Evolutionary conservation across 2,797 vertebrate species (phyloP).

Genomic region (Spinibarbus caldwelli): DNA sequence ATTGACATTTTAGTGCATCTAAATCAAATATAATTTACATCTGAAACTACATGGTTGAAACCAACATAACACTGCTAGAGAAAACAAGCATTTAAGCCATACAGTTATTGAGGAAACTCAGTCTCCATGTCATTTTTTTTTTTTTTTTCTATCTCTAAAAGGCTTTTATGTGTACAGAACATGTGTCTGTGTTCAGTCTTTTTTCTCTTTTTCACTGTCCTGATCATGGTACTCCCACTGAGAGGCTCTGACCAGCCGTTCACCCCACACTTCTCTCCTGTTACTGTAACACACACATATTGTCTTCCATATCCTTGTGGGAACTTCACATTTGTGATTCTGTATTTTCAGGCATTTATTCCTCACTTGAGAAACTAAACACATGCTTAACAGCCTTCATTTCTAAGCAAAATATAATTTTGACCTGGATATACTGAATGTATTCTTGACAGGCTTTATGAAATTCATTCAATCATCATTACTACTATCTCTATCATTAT

Average conservation of each 20-base stretch:
- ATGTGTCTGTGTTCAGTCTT: constrained; percentile 1
- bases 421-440: background rate
- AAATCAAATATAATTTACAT: background rate
- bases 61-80: background rate
- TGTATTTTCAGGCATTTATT: background rate
- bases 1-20: background rate
- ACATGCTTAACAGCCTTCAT: background rate
- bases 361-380: background rate
- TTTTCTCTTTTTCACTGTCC: constrained; percentile 61
- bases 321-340: background rate
- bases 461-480: background rate
- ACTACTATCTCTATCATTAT: background rate
- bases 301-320: background rate
- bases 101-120: background rate
- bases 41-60: background rate
- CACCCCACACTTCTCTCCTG: constrained; percentile 68
- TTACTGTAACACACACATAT: constrained; percentile 50
- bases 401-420: background rate
- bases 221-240: constrained; percentile 66
- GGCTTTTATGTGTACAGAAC: background rate
- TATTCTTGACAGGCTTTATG: background rate
- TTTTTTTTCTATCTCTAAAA: background rate
- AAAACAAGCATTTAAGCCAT: background rate
- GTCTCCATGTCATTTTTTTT: background rate
- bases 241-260: constrained; percentile 72